Evolutionary conservation across 37 sponge, comb jelly and placozoan species (phyloP), one percentile per base, ranked within the genome.

Genomic region (Haliclona indistincta): DNA sequence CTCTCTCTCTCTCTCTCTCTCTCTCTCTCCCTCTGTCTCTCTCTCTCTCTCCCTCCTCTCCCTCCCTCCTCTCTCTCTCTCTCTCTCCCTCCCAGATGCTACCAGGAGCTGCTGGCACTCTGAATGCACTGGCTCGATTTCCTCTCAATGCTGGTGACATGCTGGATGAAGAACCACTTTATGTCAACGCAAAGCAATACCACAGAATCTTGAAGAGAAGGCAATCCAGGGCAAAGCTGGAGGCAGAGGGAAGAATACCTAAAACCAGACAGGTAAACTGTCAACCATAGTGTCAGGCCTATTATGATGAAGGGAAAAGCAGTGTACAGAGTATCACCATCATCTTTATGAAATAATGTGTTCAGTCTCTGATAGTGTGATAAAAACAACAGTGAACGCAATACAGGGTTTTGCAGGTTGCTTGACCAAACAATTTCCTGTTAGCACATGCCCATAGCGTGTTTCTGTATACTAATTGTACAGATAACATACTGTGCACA

Each of bases 141-240:
- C 68, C 86, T 1, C 40, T 79, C 6, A 29, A 30, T 43, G 3
- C 32, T 70, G 79, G 79, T 1, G 86, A 85, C 43, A 52, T 77
- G 45, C 40, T 73, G 39, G 97, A 93, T 38, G 97, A 97, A 63
- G 98, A 97, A 53, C 98, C 98, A 8, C 76, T 94, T 43, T 97
- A 97, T 64, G 98, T 97, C 39, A 97, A 97, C 38, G 98, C 98
- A 34, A 97, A 97, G 73, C 98, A 97, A 80, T 97, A 97, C 74
- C 86, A 94, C 54, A 64, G 98, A 23, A 97, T 97, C 62, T 63
- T 97, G 34, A 97, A 94, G 76, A 68, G 98, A 13, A 81, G 98
- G 30, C 92, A 97, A 49, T 92, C 95, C 26, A 30, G 98, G 23
- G 92, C 98, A 23, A 94, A 86, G 43, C 79, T 97, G 20, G 94